Conservation (phyloP, 2,797 vertebrate genomes). For the Eidolon dupreanum region DNA sequence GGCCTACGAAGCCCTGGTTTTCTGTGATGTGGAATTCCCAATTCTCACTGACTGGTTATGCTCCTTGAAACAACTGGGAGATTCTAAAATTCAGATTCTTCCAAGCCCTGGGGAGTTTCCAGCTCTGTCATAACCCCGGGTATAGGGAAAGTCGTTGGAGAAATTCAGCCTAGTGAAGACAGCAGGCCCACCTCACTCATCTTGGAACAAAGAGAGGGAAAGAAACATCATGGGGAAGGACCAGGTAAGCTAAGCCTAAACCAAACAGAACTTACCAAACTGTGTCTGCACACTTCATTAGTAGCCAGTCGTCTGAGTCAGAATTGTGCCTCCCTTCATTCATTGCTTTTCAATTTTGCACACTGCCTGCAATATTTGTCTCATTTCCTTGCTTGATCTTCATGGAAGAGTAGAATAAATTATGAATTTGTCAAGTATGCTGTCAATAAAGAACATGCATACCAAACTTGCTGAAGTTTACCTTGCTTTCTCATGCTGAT, state of each 20-base stretch:
- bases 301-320: fast-evolving
- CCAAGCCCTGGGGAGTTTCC: conserved; percentile 30
- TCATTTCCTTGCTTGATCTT: background rate
- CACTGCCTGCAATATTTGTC: background rate
- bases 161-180: background rate
- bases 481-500: background rate
- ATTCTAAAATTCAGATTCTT: conserved; percentile 60
- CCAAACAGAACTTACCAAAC: too few species aligned
- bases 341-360: background rate
- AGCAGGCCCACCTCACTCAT: background rate
- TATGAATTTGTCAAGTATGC: background rate
- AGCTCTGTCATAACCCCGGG: background rate
- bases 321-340: background rate
- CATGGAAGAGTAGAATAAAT: background rate
- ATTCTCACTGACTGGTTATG: background rate
- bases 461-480: background rate
- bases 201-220: background rate
- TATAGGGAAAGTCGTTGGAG: background rate
- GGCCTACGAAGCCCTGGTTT: conserved; percentile 69
- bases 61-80: conserved; percentile 7
- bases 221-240: fast-evolving
- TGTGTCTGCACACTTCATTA: background rate
- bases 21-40: conserved; percentile 67
- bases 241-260: fast-evolving
- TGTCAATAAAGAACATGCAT: fast-evolving